These are phyloP conservation scores for Phylloscopus trochiloides DNA, from an alignment of 2,113 vertebrate species.

Conservation along the genomic window DNA sequence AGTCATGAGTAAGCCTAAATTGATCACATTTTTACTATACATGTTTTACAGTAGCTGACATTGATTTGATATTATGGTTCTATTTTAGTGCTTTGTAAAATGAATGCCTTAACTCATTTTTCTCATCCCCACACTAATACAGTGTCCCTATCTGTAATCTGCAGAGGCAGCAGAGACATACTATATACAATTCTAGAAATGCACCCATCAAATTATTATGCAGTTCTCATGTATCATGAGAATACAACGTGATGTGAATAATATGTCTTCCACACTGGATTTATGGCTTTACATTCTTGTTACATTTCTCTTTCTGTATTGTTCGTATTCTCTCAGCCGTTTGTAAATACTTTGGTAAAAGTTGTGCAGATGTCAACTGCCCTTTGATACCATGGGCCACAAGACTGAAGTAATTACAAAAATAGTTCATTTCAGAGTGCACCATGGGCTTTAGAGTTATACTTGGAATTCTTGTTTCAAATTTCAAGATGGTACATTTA, in stretches of 20 bases:
- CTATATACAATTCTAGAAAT: not conserved
- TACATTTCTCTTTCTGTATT: not conserved
- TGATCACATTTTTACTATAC: not conserved
- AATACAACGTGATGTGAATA: not conserved
- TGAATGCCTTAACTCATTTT: not conserved
- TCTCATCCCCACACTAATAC: not conserved
- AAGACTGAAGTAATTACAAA: not conserved
- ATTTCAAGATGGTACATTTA: not conserved
- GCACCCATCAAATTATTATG: not conserved
- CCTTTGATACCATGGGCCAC: not conserved
- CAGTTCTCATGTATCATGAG: not conserved
- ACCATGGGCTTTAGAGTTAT: not conserved
- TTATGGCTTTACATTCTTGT: not conserved
- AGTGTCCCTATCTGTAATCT: not conserved
- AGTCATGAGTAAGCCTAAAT: not conserved
- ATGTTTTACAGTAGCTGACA: not conserved
- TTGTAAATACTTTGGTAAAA: not conserved
- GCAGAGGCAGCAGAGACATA: not conserved
- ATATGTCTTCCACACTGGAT: not conserved
- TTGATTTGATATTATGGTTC: not conserved
- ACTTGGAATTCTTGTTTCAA: not conserved
- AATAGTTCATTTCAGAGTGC: not conserved
- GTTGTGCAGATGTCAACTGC: not conserved
- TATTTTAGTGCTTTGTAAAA: slow-evolving; percentile 5
- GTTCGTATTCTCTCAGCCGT: not conserved